These are phyloP conservation scores for Aphrocallistes beatrix DNA, from an alignment of 37 sponge, comb jelly and placozoan genomes.

Conservation along the genomic window DNA sequence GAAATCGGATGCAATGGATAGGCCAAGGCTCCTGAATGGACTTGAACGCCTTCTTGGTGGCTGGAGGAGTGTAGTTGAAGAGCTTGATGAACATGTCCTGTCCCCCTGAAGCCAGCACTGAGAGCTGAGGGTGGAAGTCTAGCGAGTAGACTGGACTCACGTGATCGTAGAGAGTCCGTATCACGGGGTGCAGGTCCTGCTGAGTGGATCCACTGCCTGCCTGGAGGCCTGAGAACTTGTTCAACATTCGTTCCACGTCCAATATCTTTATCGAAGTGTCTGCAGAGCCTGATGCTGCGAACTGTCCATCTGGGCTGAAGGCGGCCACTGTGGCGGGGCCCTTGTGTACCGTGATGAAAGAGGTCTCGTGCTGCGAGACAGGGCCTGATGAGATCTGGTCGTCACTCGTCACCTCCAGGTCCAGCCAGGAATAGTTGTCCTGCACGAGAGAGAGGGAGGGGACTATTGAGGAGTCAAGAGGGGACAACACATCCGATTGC, in stretches of 20 bases:
- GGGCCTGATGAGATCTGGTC: not conserved
- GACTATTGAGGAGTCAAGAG: not conserved
- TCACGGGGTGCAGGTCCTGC: conserved; percentile 66
- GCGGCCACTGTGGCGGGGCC: not conserved
- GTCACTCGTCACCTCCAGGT: not conserved
- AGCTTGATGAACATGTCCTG: conserved; percentile 74
- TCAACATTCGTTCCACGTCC: conserved; percentile 78
- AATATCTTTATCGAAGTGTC: conserved; percentile 68
- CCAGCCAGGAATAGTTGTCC: not conserved
- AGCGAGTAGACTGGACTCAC: conserved; percentile 49
- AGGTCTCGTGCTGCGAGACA: not conserved
- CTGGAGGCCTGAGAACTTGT: conserved; percentile 26
- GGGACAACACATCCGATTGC: not conserved
- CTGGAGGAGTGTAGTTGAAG: conserved; percentile 78
- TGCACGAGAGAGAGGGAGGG: not conserved
- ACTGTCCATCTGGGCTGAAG: not conserved
- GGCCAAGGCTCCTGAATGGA: conserved; percentile 31
- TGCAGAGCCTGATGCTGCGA: conserved; percentile 64
- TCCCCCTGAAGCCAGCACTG: conserved; percentile 75
- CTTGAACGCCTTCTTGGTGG: conserved; percentile 62
- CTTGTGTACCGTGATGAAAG: not conserved
- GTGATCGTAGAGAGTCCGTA: conserved; percentile 85
- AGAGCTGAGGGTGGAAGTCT: conserved; percentile 79
- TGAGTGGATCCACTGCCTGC: conserved; percentile 37
- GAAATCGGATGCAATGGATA: conserved; percentile 58